A percentile compares a stretch with the other conserved stretches of the same genome.
phyloP scores from a whole-genome alignment of 35 echinoderm and acorn worm genomes.

The Amphiura filiformis region DNA sequence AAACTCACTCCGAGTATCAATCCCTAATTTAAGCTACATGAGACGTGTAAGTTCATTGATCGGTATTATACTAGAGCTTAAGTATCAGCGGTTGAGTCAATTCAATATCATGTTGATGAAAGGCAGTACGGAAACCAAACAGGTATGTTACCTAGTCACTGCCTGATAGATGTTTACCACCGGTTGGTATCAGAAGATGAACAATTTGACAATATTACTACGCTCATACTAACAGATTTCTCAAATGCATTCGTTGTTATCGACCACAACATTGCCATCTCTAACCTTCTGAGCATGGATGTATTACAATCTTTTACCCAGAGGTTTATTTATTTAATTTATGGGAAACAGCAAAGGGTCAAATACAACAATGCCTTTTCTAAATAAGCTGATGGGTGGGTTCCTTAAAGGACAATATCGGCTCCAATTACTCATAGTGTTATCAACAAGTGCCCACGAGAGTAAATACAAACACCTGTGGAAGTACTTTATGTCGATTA shows the following conservation, averaged over 20 bases:
- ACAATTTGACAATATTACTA: background rate
- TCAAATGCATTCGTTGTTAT: constrained; percentile 15
- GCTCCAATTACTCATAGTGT: background rate
- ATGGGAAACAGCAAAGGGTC: background rate
- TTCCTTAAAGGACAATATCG: background rate
- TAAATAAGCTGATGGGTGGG: background rate
- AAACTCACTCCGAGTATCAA: too few species aligned
- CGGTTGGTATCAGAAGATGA: background rate
- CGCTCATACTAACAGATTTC: constrained; percentile 35
- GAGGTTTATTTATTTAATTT: background rate
- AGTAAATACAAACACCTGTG: background rate
- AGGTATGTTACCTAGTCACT: constrained; percentile 21
- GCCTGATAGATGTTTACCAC: constrained; percentile 39
- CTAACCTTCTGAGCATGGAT: constrained; percentile 10
- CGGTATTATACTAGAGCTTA: too few species aligned
- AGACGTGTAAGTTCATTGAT: too few species aligned
- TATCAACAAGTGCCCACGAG: background rate
- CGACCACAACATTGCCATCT: constrained; percentile 9
- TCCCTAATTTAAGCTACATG: too few species aligned
- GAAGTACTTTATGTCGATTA: background rate
- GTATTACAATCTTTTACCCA: background rate
- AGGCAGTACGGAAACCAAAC: constrained; percentile 36
- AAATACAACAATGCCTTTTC: background rate
- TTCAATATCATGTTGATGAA: constrained; percentile 1
- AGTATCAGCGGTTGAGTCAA: constrained; percentile 9